A percentile compares a stretch with the other conserved stretches of the same genome.
These are phyloP conservation scores for Lithophane ornitopus DNA, from an alignment of 2,888 invertebrate genomes.

Conservation along the genomic window DNA sequence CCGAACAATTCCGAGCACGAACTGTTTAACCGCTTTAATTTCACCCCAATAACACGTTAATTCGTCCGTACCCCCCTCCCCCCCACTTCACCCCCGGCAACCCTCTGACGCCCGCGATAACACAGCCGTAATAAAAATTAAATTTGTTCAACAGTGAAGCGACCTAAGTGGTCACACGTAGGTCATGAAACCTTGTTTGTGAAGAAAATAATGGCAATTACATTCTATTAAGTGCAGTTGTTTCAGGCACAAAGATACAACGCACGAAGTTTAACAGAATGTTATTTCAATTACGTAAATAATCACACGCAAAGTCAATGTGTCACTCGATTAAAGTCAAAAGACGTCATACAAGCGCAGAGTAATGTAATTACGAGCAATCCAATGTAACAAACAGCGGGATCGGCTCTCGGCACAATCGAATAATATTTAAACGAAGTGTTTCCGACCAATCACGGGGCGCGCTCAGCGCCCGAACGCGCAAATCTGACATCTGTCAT, in stretches of 20 bases:
- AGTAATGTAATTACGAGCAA: slow-evolving; percentile 83
- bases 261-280: slow-evolving; percentile 31
- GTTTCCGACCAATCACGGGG: slow-evolving; percentile 75
- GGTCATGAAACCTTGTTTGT: slow-evolving; percentile 63
- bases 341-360: slow-evolving; percentile 74
- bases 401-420: slow-evolving; percentile 69
- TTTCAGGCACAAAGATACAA: slow-evolving; percentile 27
- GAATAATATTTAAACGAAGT: slow-evolving; percentile 77
- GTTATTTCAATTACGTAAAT: slow-evolving; percentile 67
- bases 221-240: slow-evolving; percentile 51
- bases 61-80: slow-evolving; percentile 65
- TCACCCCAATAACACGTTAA: slow-evolving; percentile 82
- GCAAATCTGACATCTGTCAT: slow-evolving; percentile 88
- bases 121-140: slow-evolving; percentile 76
- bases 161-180: slow-evolving; percentile 59
- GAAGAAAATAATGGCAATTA: slow-evolving; percentile 59
- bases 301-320: slow-evolving; percentile 80
- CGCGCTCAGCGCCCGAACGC: slow-evolving; percentile 67
- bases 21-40: slow-evolving; percentile 81
- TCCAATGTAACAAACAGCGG: slow-evolving; percentile 79
- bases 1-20: slow-evolving; percentile 78
- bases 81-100: slow-evolving; percentile 34
- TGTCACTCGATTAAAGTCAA: slow-evolving; percentile 82
- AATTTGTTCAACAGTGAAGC: slow-evolving; percentile 75
- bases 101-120: slow-evolving; percentile 64